Conservation (phyloP, 1,140 invertebrate species). For the Babylonia areolata region DNA sequence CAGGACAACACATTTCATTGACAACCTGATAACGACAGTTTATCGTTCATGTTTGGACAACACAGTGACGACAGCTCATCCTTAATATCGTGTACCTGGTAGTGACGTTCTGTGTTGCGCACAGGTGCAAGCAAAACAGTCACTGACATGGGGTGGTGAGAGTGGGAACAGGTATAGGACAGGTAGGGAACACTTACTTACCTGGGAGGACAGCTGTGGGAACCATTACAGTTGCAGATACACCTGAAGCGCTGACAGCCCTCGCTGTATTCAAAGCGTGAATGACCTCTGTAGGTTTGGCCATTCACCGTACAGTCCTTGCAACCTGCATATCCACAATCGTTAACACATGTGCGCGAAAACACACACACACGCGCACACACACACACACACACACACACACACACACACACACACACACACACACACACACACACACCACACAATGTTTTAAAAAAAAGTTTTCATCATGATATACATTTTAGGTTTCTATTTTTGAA, state of each 20-base stretch:
- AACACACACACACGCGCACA: neutral
- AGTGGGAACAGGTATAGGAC: too few relatives aligned
- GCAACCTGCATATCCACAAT: conserved; percentile 43
- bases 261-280: conserved; percentile 51
- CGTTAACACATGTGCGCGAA: neutral
- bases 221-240: conserved; percentile 61
- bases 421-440: neutral
- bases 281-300: conserved; percentile 52
- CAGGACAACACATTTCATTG: too few relatives aligned
- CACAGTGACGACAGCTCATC: too few relatives aligned
- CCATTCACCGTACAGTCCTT: conserved; percentile 52
- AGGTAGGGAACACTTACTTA: conserved; percentile 9
- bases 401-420: neutral
- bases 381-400: neutral
- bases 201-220: conserved; percentile 52
- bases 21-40: too few relatives aligned
- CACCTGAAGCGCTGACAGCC: conserved; percentile 52
- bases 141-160: too few relatives aligned
- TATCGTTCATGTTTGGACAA: too few relatives aligned
- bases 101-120: too few relatives aligned
- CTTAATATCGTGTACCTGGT: too few relatives aligned
- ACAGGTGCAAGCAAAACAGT: too few relatives aligned
- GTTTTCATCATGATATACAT: too few relatives aligned
- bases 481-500: too few relatives aligned
- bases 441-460: too few relatives aligned